Evolutionary conservation across 2,888 invertebrate genomes (phyloP), one percentile per base, ranked within the genome.

Genomic region (Noctua pronuba): DNA sequence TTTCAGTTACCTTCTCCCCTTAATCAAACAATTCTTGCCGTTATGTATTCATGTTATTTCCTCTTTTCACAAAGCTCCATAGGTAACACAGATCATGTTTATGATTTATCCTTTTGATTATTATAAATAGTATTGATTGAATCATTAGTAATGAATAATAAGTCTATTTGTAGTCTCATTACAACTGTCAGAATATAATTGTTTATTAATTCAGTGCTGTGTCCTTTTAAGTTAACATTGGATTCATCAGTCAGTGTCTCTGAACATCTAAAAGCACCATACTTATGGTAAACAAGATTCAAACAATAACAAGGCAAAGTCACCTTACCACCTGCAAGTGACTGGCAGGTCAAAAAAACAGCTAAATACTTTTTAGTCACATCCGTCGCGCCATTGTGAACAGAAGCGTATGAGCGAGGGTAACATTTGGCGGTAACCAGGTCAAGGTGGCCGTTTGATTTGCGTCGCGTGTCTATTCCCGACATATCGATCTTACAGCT

Each of bases 391-490:
- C 82, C 82, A 86, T 86, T 89, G 86, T 86, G 75, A 88, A 83
- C 82, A 82, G 80, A 82, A 75, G 64, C 66, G 75, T 75, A 79
- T 64, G 79, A 73, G 80, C 75, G 82, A 82, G 86, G 86, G 88
- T 87, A 84, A 82, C 79, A 87, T 87, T 88, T 80, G 82, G 55
- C 68, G 77, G 66, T 77, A 87, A 86, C 81, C 83, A 70, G 92
- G 92, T 93, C 93, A 93, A 93, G 93, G 93, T 88, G 85, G 69
- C 55, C 73, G 81, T 88, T 90, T 86, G 88, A 88, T 89, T 91
- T 85, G 85, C 85, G 87, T 86, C 83, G 89, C 90, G 89, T 92
- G 90, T 87, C 86, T 89, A 78, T 87, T 89, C 84, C 82, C 84
- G 83, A 84, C 88, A 86, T 88, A 92, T 92, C 88, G 91, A 91